phyloP scores from a whole-genome alignment of 2,113 vertebrate species.

The Pholis gunnellus region DNA sequence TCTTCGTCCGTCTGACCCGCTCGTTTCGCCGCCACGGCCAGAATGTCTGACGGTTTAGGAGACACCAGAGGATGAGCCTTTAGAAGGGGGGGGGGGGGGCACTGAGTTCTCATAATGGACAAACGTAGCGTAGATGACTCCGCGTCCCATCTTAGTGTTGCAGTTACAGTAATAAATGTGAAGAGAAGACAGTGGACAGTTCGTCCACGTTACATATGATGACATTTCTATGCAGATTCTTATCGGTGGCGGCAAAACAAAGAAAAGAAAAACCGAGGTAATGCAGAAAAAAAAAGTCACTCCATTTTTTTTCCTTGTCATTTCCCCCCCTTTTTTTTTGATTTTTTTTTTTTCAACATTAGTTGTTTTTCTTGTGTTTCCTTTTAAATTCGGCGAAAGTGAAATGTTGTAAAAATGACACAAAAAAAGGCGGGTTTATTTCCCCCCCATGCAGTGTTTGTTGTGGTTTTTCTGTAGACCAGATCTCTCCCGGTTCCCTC shows the following conservation, averaged over 20 bases:
- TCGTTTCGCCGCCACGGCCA: slow-evolving; percentile 12
- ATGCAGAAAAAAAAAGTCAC: slow-evolving; percentile 71
- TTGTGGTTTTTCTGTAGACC: slow-evolving; percentile 44
- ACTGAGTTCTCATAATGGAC: slow-evolving; percentile 18
- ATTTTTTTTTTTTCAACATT: background rate
- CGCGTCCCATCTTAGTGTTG: slow-evolving; percentile 26
- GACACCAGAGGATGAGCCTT: slow-evolving; percentile 7
- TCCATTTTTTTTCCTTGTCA: slow-evolving; percentile 65
- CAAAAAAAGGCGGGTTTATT: background rate
- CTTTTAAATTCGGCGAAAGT: slow-evolving; percentile 12
- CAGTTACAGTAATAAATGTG: slow-evolving; percentile 24
- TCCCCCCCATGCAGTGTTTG: slow-evolving; percentile 13
- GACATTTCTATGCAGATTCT: slow-evolving; percentile 32
- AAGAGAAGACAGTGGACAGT: slow-evolving; percentile 28
- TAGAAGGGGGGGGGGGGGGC: background rate
- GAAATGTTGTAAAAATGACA: slow-evolving; percentile 40
- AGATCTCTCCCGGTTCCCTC: slow-evolving; percentile 26
- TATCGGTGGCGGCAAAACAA: slow-evolving; percentile 45
- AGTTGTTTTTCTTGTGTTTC: slow-evolving; percentile 3
- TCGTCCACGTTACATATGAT: background rate
- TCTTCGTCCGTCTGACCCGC: slow-evolving; percentile 10
- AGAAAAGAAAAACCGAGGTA: slow-evolving; percentile 72
- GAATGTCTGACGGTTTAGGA: slow-evolving; percentile 46
- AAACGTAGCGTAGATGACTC: background rate
- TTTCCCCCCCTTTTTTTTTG: slow-evolving; percentile 17